Base-by-base conservation (phyloP, 2,797 vertebrate species). In the Sarcoramphus papa region DNA sequence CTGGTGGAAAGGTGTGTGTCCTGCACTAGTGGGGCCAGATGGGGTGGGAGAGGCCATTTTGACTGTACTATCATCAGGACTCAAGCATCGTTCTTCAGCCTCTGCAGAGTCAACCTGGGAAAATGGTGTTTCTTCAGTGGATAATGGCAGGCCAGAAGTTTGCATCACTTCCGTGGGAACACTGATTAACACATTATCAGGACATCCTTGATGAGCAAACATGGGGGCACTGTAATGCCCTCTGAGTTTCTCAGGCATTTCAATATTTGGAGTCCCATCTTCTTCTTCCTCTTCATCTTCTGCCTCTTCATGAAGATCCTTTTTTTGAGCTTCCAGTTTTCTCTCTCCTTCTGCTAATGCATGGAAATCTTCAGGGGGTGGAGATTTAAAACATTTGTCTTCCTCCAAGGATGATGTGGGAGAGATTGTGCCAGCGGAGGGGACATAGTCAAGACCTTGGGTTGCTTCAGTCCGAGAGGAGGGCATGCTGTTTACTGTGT, bases 381-480 rank as follows among this genome's bases (percentile, higher is more conserved):
- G 99, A 85, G 99, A 99, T 96, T 99, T 99, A 88, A 99, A 99
- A 97, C 98, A 99, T 89, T 99, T 99, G 97, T 99, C 99, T 85
- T 99, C 99, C 97, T 99, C 99, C 85, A 99, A 96, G 43, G 99
- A 99, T 81, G 99, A 99, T 8, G 99, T 99, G 77, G 99, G 99
- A 50, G 99, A 99, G 95, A 99, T 99, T 59, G 99, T 99, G 78
- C 99, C 99, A 43, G 99, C 99, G 0, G 99, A 99, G 60, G 99
- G 99, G 35, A 99, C 98, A 3, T 99, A 99, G 90, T 99, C 99
- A 15, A 99, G 99, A 73, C 99, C 99, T 35, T 99, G 99, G 18
- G 98, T 98, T 15, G 98, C 98, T 94, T 99, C 99, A 3, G 99
- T 98, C 40, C 98, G 99, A 67, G 98, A 98, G 19, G 98, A 99